Conservation (phyloP, 2,113 vertebrate genomes). For the Pandion haliaetus region DNA sequence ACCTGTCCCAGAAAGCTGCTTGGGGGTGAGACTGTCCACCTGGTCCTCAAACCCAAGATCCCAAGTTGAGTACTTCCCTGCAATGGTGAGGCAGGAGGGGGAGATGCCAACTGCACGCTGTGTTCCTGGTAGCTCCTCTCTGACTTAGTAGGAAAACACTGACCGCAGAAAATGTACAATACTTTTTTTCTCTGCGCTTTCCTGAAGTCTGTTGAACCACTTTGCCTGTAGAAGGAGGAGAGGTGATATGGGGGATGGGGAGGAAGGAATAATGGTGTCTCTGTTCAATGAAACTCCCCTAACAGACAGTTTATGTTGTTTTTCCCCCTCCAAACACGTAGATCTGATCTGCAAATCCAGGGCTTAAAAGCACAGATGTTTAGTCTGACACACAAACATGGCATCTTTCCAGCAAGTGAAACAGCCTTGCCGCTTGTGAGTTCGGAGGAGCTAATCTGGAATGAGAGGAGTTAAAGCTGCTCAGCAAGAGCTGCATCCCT, state of each 20-base stretch:
- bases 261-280: background rate
- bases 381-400: background rate
- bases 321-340: background rate
- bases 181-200: background rate
- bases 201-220: background rate
- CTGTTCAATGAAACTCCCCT: background rate
- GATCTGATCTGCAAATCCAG: background rate
- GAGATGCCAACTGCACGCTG: background rate
- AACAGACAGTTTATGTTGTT: background rate
- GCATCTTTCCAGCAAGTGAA: background rate
- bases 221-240: background rate
- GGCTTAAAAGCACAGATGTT: conserved; percentile 31
- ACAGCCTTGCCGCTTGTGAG: background rate
- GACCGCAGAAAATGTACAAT: background rate
- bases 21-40: background rate
- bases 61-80: accelerated
- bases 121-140: background rate
- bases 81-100: background rate
- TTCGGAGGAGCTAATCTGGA: conserved; percentile 47
- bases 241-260: background rate
- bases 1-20: background rate
- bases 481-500: conserved; percentile 54
- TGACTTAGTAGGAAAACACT: background rate
- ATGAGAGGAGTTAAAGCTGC: conserved; percentile 68
- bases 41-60: background rate